A percentile compares a stretch with the other conserved stretches of the same genome.
Evolutionary conservation across 2,888 invertebrate genomes (phyloP).

Genomic region (Meta bourneti): DNA sequence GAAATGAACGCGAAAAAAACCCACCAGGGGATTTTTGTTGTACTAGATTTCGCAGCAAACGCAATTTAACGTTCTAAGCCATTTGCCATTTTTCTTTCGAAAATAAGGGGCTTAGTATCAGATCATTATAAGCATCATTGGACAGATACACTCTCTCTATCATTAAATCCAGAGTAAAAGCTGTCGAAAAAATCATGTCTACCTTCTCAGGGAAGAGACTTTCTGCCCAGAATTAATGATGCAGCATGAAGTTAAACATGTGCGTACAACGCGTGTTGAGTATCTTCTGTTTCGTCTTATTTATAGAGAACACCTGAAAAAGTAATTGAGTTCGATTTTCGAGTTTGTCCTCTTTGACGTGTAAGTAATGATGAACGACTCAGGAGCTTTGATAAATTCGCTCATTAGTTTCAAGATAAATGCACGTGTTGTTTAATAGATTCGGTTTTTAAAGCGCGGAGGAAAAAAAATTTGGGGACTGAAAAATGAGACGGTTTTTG

Average conservation of each 20-base stretch:
- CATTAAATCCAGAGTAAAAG: constrained; percentile 5
- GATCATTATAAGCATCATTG: constrained; percentile 4
- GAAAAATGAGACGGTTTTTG: not conserved
- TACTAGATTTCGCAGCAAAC: not conserved
- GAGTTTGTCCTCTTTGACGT: not conserved
- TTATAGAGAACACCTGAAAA: constrained; percentile 35
- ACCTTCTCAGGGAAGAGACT: constrained; percentile 8
- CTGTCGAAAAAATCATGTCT: constrained; percentile 21
- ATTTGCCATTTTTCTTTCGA: constrained; percentile 1
- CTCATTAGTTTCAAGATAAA: constrained; percentile 15
- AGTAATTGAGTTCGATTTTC: constrained; percentile 55
- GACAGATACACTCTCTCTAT: not conserved
- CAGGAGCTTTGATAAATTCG: constrained; percentile 48
- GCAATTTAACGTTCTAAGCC: constrained; percentile 1
- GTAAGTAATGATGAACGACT: constrained; percentile 37
- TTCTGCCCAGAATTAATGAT: constrained; percentile 36
- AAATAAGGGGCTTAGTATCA: not conserved
- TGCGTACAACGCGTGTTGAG: not conserved
- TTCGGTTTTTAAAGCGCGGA: not conserved
- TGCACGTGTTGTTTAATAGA: not conserved
- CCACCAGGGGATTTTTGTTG: not conserved
- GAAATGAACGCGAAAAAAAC: not conserved
- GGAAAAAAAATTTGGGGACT: too few species aligned
- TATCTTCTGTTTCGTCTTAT: not conserved
- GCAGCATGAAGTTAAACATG: constrained; percentile 26